Evolutionary conservation across 2,888 invertebrate species (phyloP), one percentile per base, ranked within the genome.

Genomic region (Acronicta psi): DNA sequence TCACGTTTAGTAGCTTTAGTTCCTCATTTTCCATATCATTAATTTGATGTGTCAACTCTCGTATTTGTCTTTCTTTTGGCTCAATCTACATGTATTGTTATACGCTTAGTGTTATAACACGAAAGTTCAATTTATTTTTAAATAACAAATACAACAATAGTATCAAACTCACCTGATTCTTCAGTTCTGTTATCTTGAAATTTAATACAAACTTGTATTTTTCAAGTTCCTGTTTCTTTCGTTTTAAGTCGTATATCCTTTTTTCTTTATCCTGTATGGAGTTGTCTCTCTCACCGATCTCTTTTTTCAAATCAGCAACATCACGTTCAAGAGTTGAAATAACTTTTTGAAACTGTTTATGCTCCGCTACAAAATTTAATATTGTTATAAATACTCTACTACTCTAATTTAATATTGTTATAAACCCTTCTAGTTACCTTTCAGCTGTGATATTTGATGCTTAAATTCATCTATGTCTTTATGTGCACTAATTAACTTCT

Each of bases 161-260:
- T 18, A 31, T 52, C 18, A 14, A 25, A 80, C 86, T 73, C 58
- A 93, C 94, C 89, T 97, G 96, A 80, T 96, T 96, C 85, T 97
- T 97, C 18, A 98, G 87, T 80, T 99, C 98, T 29, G 96, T 96
- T 59, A 99, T 98, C 88, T 98, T 98, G 84, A 98, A 98, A 81
- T 97, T 97, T 31, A 98, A 91, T 1, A 98, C 98, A 86, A 98
- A 98, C 84, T 98, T 98, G 86, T 97, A 98, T 86, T 98, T 99
- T 83, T 99, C 98, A 66, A 99, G 88, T 83, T 98, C 98, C 81
- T 97, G 96, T 82, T 97, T 98, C 82, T 96, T 97, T 69, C 96
- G 96, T 84, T 98, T 97, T 58, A 98, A 87, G 72, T 98, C 98
- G 77, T 96, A 96, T 71, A 98, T 97, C 65, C 96, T 95, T 79